Evolutionary conservation across 1,140 invertebrate species (phyloP).

Genomic region (Nymphalis io): DNA sequence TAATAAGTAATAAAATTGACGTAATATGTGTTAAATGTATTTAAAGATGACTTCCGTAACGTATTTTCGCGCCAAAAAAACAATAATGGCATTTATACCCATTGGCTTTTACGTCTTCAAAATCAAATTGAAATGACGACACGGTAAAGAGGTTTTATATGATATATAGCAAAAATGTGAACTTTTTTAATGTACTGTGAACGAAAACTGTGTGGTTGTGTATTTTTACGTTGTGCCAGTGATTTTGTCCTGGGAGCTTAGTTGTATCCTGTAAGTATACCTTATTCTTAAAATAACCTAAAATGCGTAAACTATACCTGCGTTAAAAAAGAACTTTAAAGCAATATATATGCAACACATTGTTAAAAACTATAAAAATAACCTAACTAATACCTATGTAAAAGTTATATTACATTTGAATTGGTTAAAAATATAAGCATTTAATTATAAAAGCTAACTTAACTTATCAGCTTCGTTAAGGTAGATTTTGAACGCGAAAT

Average conservation of each 20-base stretch:
- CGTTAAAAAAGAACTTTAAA: no score
- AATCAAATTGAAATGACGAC: constrained; percentile 76
- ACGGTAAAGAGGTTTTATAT: constrained; percentile 17
- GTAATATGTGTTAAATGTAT: constrained; percentile 22
- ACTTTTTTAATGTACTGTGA: constrained; percentile 45
- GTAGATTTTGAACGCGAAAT: no score
- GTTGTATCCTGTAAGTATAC: constrained; percentile 17
- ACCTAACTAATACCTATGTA: no score
- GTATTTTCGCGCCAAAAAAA: constrained; percentile 75
- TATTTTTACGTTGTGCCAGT: constrained; percentile 19
- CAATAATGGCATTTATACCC: constrained; percentile 57
- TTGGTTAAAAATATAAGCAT: no score
- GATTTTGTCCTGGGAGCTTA: constrained; percentile 31
- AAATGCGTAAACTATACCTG: no score
- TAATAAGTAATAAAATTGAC: constrained; percentile 25
- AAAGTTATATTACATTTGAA: no score
- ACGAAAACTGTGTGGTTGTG: constrained; percentile 49
- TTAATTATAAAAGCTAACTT: no score
- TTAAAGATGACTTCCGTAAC: constrained; percentile 59
- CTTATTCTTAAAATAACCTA: neutral
- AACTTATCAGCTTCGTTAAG: no score
- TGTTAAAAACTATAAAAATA: no score
- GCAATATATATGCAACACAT: no score
- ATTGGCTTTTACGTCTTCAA: constrained; percentile 70
- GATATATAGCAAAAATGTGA: constrained; percentile 65